Percentiles rank a stretch among this genome's conserved stretches.
Conservation (phyloP, 2,888 invertebrate genomes). For the Hemicrepidius hirtus region DNA sequence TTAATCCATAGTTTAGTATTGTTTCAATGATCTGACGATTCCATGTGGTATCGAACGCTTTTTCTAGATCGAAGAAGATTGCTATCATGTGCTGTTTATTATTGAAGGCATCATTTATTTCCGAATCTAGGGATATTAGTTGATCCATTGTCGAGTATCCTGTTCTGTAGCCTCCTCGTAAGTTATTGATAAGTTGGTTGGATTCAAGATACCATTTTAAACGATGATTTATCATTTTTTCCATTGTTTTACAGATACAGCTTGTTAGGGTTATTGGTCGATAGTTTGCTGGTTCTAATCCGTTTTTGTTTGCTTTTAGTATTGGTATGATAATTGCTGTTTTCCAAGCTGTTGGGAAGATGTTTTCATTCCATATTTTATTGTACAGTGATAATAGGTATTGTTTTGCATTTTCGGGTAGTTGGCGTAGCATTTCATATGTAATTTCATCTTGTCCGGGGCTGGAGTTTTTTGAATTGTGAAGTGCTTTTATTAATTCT, state of each 20-base stretch:
- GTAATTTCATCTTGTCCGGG: not conserved
- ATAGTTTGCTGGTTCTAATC: no score
- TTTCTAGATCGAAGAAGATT: no score
- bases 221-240: no score
- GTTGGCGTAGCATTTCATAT: not conserved
- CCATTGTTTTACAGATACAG: no score
- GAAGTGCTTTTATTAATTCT: not conserved
- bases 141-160: no score
- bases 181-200: constrained; percentile 5
- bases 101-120: not conserved
- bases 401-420: not conserved
- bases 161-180: constrained; percentile 3
- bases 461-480: not conserved
- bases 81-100: constrained; percentile 1
- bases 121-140: no score
- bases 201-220: not conserved
- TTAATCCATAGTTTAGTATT: not conserved
- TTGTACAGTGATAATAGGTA: not conserved
- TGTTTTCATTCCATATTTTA: not conserved
- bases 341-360: not conserved
- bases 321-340: constrained; percentile 6
- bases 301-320: constrained; percentile 1
- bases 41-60: not conserved
- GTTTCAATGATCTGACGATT: not conserved
- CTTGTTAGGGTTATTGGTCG: no score